phyloP scores from a whole-genome alignment of 92 coral and sea anemone species.

The Siderastrea radians region DNA sequence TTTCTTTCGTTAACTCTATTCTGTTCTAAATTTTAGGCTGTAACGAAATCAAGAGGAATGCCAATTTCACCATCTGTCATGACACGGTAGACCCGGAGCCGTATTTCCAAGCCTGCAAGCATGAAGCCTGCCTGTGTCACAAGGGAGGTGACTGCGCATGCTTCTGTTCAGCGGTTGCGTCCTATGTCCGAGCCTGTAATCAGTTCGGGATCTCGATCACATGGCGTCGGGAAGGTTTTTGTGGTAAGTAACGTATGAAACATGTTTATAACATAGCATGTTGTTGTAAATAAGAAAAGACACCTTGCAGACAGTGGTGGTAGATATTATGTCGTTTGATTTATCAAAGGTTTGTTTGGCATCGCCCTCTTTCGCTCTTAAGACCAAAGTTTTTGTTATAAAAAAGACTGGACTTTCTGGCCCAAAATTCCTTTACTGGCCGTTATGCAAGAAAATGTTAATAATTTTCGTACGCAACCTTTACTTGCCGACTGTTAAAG shows the following conservation, averaged over 20 bases:
- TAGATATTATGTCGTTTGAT: no score
- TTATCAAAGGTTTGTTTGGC: no score
- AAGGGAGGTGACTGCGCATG: slow-evolving; percentile 97
- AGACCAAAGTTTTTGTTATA: no score
- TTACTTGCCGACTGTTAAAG: no score
- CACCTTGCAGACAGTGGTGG: no score
- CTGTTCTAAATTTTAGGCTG: slow-evolving; percentile 72
- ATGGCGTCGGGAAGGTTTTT: slow-evolving; percentile 99
- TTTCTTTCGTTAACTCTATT: neutral
- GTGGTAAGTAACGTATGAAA: slow-evolving; percentile 76
- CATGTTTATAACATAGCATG: no score
- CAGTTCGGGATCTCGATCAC: slow-evolving; percentile 88
- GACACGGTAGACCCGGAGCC: slow-evolving; percentile 90
- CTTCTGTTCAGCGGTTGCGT: slow-evolving; percentile 95
- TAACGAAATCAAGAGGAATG: slow-evolving; percentile 82
- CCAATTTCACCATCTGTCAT: slow-evolving; percentile 89
- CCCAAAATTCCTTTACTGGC: no score
- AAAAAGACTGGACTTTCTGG: no score
- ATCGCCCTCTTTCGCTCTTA: no score
- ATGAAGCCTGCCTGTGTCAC: slow-evolving; percentile 93
- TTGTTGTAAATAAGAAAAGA: neutral
- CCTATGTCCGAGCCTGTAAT: slow-evolving; percentile 97
- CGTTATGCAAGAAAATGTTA: no score
- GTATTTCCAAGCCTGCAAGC: slow-evolving; percentile 91
- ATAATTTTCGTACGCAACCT: no score